phyloP scores from a whole-genome alignment of 2,113 vertebrate species.

The Platichthys stellatus region DNA sequence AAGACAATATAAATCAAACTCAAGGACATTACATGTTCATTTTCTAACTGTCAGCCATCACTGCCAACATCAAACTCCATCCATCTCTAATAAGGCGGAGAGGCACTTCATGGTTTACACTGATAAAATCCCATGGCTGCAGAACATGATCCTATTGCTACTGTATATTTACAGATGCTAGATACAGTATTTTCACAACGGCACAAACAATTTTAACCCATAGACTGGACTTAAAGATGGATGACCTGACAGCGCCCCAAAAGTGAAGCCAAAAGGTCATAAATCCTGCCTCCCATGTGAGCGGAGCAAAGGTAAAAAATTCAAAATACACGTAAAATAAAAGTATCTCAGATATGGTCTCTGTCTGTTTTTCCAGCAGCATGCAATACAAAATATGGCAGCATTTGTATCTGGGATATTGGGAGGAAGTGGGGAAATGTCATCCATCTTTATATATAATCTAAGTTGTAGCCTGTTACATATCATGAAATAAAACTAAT shows the following conservation, averaged over 20 bases:
- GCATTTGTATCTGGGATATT: too few relatives aligned
- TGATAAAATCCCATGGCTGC: constrained; percentile 13
- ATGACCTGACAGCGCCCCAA: too few relatives aligned
- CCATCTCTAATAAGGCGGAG: constrained; percentile 19
- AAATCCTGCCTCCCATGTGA: too few relatives aligned
- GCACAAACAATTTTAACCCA: neutral
- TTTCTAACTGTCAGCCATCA: neutral
- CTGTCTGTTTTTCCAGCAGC: too few relatives aligned
- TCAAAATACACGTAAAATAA: too few relatives aligned
- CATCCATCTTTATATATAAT: too few relatives aligned
- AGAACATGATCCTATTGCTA: constrained; percentile 11
- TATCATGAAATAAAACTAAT: constrained; percentile 18
- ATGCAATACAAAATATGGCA: too few relatives aligned
- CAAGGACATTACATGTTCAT: neutral
- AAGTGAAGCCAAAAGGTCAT: too few relatives aligned
- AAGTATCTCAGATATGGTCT: too few relatives aligned
- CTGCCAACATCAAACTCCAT: constrained; percentile 8
- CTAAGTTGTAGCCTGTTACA: neutral
- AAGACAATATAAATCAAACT: constrained; percentile 19
- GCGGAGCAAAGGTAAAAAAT: too few relatives aligned
- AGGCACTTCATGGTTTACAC: constrained; percentile 29
- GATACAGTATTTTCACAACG: constrained; percentile 2
- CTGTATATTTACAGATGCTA: constrained; percentile 41
- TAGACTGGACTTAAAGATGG: too few relatives aligned
- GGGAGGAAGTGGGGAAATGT: too few relatives aligned